Conservation (phyloP, 2,888 invertebrate genomes). For the Zhuqinia jingwanae region DNA sequence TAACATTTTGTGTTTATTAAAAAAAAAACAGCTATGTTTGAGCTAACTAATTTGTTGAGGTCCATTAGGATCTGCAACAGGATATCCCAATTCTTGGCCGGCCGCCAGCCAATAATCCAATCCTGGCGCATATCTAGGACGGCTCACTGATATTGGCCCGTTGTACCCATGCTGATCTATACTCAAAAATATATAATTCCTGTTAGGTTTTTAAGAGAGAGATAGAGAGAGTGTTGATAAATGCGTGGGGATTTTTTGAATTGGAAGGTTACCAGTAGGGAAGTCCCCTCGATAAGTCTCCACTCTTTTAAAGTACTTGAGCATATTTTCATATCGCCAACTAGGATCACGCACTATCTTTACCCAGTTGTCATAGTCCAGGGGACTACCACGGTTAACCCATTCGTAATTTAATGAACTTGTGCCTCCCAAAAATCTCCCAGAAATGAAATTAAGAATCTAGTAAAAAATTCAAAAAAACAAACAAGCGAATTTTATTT, state of each 20-base stretch:
- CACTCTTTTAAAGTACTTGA: slow-evolving; percentile 37
- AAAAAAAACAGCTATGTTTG: too few relatives aligned
- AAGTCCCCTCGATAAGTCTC: slow-evolving; percentile 45
- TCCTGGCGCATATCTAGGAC: slow-evolving; percentile 51
- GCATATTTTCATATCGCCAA: slow-evolving; percentile 50
- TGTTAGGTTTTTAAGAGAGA: too few relatives aligned
- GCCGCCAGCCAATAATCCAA: slow-evolving; percentile 55
- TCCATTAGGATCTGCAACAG: slow-evolving; percentile 64
- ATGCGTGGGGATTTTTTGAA: too few relatives aligned
- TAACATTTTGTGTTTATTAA: too few relatives aligned
- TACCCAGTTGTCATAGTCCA: slow-evolving; percentile 42
- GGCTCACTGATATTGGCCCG: slow-evolving; percentile 54
- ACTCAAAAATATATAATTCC: too few relatives aligned
- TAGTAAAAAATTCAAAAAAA: background rate
- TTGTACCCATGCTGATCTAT: slow-evolving; percentile 53
- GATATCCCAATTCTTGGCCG: slow-evolving; percentile 60
- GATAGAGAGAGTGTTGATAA: too few relatives aligned
- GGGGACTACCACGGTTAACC: slow-evolving; percentile 47
- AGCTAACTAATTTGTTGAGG: slow-evolving; percentile 54
- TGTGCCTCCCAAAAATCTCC: slow-evolving; percentile 35
- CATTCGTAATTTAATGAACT: slow-evolving; percentile 35
- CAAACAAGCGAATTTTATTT: background rate
- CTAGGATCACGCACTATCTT: background rate
- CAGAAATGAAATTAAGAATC: background rate
- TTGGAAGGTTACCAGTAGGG: slow-evolving; percentile 3